Base-by-base conservation (phyloP, 1,140 invertebrate species). In the Drosophila pectinifera region DNA sequence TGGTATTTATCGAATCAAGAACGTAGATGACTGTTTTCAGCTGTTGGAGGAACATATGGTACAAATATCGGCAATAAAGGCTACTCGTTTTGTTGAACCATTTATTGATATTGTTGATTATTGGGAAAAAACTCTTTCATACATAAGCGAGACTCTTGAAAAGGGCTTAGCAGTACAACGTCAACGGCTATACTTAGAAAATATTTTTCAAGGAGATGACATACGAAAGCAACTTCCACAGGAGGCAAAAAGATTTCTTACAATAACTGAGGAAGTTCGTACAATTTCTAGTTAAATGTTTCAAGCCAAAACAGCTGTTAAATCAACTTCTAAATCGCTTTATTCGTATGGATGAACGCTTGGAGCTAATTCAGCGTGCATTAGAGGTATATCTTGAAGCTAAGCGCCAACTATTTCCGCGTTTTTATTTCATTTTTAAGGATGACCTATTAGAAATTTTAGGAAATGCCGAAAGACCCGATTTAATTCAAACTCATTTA, bases 371-470 rank as follows among this genome's bases (percentile, higher is more conserved):
- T 80, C 94, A 96, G 90, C 93, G 96, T 91, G 94, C 95, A 51
- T 90, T 97, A 76, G 96, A 97, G 94, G 94, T 94, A 92, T 98
- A 97, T 92, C 93, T 98, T 63, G 97, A 98, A 93, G 96, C 95
- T 0, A 98, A 98, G 90, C 92, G 97, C 39, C 95, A 96, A 80
- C 86, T 96, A 49, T 98, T 98, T 93, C 97, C 97, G 51, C 91
- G 91, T 4, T 96, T 97, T 91, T 98, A 97, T 93, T 98, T 98
- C 84, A 95, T 98, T 78, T 97, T 96, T 6, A 97, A 98, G 92
- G 96, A 97, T 92, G 96, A 97, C 91, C 93, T 97, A 24, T 92
- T 98, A 7, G 96, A 97, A 92, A 97, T 98, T 85, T 93, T 98
- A 38, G 95, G 95, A 5, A 95, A 97, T 92, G 95, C 96, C 3